phyloP scores from a whole-genome alignment of 2,113 vertebrate genomes.

The Oryctolagus cuniculus region DNA sequence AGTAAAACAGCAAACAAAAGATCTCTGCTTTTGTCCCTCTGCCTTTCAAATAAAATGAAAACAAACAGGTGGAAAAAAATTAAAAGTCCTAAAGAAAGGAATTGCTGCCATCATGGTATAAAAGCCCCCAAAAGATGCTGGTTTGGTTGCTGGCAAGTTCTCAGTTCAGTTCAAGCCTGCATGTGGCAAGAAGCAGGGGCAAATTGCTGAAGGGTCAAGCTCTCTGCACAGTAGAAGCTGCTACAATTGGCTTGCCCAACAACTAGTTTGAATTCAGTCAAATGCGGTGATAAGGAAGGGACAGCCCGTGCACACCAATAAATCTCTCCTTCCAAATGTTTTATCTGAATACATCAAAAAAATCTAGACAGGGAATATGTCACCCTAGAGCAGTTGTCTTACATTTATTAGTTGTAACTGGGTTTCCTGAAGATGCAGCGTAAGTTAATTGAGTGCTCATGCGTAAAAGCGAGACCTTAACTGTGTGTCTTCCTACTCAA shows the following conservation, averaged over 20 bases:
- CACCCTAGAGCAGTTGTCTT: conserved; percentile 68
- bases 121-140: background rate
- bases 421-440: conserved; percentile 80
- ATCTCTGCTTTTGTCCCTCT: too few relatives aligned
- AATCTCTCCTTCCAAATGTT: conserved; percentile 81
- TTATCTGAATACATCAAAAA: conserved; percentile 85
- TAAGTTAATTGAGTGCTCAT: conserved; percentile 79
- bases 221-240: conserved; percentile 69
- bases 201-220: conserved; percentile 67
- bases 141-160: conserved; percentile 18
- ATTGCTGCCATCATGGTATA: background rate
- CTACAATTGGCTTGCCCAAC: conserved; percentile 70
- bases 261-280: conserved; percentile 69
- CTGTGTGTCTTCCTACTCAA: conserved; percentile 73
- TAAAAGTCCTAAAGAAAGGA: background rate
- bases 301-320: conserved; percentile 75
- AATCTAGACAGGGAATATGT: conserved; percentile 83
- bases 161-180: conserved; percentile 23
- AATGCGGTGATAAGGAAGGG: conserved; percentile 83
- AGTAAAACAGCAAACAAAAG: too few relatives aligned
- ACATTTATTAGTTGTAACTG: conserved; percentile 82
- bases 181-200: background rate
- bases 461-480: conserved; percentile 81
- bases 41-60: too few relatives aligned
- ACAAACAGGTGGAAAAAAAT: background rate